Base-by-base conservation (phyloP, 2,797 vertebrate genomes). In the Malurus leucopterus region DNA sequence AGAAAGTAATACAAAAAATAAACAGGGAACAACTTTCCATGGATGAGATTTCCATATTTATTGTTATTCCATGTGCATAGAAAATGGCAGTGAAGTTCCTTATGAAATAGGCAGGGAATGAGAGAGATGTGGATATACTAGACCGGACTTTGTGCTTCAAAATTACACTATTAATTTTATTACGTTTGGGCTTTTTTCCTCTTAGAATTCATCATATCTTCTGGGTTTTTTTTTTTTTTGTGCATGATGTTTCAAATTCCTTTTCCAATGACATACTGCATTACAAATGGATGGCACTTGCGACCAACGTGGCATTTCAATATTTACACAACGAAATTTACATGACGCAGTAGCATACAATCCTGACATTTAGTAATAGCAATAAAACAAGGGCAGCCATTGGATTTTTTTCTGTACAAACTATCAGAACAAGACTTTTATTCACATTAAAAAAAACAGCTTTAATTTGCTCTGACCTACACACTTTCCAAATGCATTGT, bases 321-420 rank as follows among this genome's bases (percentile, higher is more conserved):
- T 99, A 99, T 99, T 99, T 99, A 99, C 99, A 99, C 97, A 98
- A 98, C 95, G 63, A 97, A 99, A 99, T 99, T 98, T 99, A 99
- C 99, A 99, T 97, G 98, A 98, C 98, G 98, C 96, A 95, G 98
- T 98, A 98, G 98, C 98, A 97, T 98, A 98, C 98, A 98, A 98
- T 97, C 98, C 97, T 95, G 96, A 99, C 98, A 98, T 97, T 98
- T 97, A 98, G 98, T 98, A 98, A 96, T 97, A 98, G 98, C 97
- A 97, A 98, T 98, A 98, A 98, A 98, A 99, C 98, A 97, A 96
- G 95, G 95, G 97, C 98, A 98, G 98, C 98, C 97, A 97, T 96
- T 97, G 98, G 97, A 97, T 95, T 97, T 97, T 98, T 98, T 97
- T 98, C 98, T 98, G 98, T 99, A 99, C 98, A 99, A 98, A 98